Evolutionary conservation across 2,113 vertebrate species (phyloP).

Genomic region (Glareola pratincola): DNA sequence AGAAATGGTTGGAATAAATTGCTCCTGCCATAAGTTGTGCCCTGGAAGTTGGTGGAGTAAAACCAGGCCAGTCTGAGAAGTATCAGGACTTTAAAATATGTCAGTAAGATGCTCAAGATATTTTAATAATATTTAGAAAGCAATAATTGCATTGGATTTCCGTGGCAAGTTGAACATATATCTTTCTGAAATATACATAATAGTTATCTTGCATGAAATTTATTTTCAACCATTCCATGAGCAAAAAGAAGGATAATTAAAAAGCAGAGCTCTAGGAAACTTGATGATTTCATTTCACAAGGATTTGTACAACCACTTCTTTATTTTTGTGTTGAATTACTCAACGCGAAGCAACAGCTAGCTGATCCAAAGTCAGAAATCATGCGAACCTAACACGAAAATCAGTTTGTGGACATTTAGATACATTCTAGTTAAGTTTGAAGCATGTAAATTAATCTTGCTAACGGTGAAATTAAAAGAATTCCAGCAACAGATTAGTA

Average conservation of each 20-base stretch:
- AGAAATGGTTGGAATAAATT: neutral
- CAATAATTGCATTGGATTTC: neutral
- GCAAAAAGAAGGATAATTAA: neutral
- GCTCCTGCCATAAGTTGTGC: neutral
- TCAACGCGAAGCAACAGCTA: slow-evolving; percentile 2
- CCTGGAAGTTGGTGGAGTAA: neutral
- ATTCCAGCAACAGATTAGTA: neutral
- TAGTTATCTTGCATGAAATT: neutral
- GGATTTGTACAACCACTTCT: slow-evolving; percentile 1
- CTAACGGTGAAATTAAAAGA: neutral
- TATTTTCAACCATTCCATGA: neutral
- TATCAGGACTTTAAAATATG: neutral
- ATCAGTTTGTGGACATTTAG: neutral
- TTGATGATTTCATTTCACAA: slow-evolving; percentile 9
- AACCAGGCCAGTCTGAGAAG: neutral
- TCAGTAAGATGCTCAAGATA: neutral
- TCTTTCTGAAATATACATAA: neutral
- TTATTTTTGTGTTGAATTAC: slow-evolving; percentile 27
- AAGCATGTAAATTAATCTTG: neutral
- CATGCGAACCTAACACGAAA: neutral
- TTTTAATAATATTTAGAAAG: neutral
- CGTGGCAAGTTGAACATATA: neutral
- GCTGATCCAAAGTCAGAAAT: slow-evolving; percentile 11
- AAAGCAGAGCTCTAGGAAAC: slow-evolving; percentile 11
- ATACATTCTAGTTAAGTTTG: neutral